These are phyloP conservation scores for Drosophila paracracens DNA, from an alignment of 2,888 invertebrate genomes.

Conservation along the genomic window DNA sequence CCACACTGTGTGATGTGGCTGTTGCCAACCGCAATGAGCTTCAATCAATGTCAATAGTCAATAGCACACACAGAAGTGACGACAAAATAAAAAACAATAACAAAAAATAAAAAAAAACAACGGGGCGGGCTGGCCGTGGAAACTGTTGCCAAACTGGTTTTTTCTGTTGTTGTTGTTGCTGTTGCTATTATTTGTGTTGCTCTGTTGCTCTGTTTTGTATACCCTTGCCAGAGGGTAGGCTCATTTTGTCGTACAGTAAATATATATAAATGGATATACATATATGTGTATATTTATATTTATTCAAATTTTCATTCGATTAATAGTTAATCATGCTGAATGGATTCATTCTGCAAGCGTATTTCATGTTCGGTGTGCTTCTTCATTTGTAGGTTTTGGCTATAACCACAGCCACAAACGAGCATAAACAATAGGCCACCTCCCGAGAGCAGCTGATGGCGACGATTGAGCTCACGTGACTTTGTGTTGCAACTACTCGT, in stretches of 20 bases:
- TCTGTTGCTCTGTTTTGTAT: neutral
- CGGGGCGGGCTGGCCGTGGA: conserved; percentile 31
- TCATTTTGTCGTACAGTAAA: neutral
- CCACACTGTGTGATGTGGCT: conserved; percentile 1
- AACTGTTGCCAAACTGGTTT: conserved; percentile 48
- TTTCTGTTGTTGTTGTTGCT: neutral
- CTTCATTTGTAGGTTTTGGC: neutral
- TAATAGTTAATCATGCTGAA: neutral
- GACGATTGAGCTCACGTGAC: conserved; percentile 67
- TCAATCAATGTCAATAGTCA: conserved; percentile 72
- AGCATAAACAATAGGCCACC: conserved; percentile 26
- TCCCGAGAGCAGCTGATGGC: conserved; percentile 46
- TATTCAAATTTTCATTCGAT: neutral
- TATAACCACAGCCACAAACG: conserved; percentile 5
- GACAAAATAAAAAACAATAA: conserved; percentile 14
- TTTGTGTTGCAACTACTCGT: conserved; percentile 61
- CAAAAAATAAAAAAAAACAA: conserved; percentile 2
- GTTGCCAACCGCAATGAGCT: conserved; percentile 54
- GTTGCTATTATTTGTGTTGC: neutral
- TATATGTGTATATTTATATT: neutral
- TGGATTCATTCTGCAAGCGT: neutral
- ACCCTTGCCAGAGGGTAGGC: neutral
- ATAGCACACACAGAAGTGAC: conserved; percentile 41
- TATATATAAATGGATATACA: neutral
- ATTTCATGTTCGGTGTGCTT: neutral